Percentiles rank a stretch among this genome's conserved stretches.
Conservation (phyloP, 2,113 vertebrate genomes). For the Otus sunia region DNA sequence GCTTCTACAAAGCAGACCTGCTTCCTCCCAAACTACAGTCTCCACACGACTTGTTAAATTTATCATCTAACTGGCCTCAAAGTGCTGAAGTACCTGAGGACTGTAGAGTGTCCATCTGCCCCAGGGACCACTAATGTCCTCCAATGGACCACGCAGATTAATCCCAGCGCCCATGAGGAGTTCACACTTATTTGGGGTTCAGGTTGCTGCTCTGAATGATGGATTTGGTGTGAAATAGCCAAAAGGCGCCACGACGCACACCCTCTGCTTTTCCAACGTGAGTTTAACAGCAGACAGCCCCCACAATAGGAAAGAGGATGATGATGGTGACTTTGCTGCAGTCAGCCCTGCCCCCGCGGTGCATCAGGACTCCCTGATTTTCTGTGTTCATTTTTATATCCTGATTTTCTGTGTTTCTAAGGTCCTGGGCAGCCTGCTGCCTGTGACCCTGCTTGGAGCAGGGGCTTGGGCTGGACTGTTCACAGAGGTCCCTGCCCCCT, state of each 20-base stretch:
- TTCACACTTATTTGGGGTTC: fast-evolving
- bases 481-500: background rate
- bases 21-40: background rate
- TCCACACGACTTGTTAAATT: background rate
- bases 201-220: background rate
- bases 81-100: background rate
- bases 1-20: background rate
- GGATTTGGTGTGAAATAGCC: background rate
- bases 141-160: background rate
- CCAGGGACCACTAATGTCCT: fast-evolving
- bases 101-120: fast-evolving
- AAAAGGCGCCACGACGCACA: background rate
- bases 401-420: background rate
- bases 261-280: background rate
- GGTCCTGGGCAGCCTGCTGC: background rate
- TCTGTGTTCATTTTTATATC: background rate
- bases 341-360: background rate
- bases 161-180: background rate
- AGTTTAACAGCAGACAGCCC: background rate
- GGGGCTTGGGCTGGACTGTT: background rate
- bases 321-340: background rate
- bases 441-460: background rate
- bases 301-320: background rate
- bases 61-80: background rate
- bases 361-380: background rate